Conservation (phyloP, 2,113 vertebrate species). For the Zapus hudsonius region DNA sequence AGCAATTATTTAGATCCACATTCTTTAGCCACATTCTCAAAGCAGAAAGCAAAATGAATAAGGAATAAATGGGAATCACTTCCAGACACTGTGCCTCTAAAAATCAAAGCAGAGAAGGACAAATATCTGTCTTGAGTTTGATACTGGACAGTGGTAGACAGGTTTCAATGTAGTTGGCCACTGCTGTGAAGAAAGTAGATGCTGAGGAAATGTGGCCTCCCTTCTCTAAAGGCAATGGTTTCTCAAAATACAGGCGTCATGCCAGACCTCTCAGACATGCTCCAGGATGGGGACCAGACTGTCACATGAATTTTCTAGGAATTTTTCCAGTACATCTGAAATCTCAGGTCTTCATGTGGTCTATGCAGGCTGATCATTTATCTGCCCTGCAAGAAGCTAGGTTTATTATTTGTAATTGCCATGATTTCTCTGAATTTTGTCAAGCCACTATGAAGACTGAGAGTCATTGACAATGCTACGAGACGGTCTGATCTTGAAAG, state of each 20-base stretch:
- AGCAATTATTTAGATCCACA: conserved; percentile 60
- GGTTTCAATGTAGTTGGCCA: background rate
- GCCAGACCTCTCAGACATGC: background rate
- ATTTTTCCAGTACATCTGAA: background rate
- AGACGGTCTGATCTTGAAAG: conserved; percentile 1
- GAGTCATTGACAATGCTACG: background rate
- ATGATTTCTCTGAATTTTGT: conserved; percentile 42
- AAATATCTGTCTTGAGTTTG: background rate
- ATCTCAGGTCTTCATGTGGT: background rate
- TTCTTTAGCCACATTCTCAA: conserved; percentile 46
- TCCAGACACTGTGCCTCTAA: conserved; percentile 33
- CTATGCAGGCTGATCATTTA: background rate
- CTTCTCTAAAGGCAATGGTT: background rate
- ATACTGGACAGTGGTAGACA: background rate
- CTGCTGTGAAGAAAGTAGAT: background rate
- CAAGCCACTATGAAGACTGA: conserved; percentile 9
- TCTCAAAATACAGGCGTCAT: fast-evolving
- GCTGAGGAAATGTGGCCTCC: no score
- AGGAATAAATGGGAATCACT: background rate
- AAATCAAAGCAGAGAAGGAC: conserved; percentile 47
- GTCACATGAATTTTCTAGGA: background rate
- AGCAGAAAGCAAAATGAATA: conserved; percentile 56
- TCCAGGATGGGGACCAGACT: background rate
- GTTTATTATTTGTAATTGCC: conserved; percentile 73
- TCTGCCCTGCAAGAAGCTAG: background rate